phyloP scores from a whole-genome alignment of 2,888 invertebrate genomes.

The Erebia aethiops region DNA sequence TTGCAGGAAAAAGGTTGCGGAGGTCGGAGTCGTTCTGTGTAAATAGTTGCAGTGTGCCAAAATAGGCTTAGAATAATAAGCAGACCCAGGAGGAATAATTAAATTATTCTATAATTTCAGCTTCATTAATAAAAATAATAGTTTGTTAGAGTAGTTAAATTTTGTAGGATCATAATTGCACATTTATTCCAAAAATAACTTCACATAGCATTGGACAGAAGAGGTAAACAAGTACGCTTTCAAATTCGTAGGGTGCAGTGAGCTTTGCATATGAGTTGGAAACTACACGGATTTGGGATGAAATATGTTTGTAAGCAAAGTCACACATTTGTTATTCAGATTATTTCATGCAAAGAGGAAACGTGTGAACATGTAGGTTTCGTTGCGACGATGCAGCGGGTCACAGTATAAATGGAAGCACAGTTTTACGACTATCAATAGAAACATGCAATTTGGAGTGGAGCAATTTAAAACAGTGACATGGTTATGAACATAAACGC shows the following conservation, averaged over 20 bases:
- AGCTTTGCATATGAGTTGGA: constrained; percentile 26
- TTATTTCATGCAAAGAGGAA: constrained; percentile 38
- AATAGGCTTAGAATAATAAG: background rate
- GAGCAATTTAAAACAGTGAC: constrained; percentile 21
- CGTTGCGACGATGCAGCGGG: constrained; percentile 28
- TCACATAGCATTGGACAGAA: constrained; percentile 15
- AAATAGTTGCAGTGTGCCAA: background rate
- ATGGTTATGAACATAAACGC: constrained; percentile 15
- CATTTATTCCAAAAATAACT: constrained; percentile 2
- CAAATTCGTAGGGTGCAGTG: constrained; percentile 31
- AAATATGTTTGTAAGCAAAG: constrained; percentile 34
- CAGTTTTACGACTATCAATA: constrained; percentile 28
- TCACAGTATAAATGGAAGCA: constrained; percentile 26
- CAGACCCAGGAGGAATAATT: background rate
- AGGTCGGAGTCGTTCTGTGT: no score
- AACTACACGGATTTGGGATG: constrained; percentile 32
- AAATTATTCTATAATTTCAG: background rate
- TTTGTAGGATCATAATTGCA: background rate
- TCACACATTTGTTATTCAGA: constrained; percentile 37
- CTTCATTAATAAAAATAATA: background rate
- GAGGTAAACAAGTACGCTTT: constrained; percentile 16
- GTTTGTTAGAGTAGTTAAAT: background rate
- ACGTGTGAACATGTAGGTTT: constrained; percentile 38
- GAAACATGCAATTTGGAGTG: constrained; percentile 35
- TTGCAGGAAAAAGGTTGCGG: no score